A percentile compares a stretch with the other conserved stretches of the same genome.
Evolutionary conservation across 2,113 vertebrate species (phyloP).

Genomic region (Nibea albiflora): DNA sequence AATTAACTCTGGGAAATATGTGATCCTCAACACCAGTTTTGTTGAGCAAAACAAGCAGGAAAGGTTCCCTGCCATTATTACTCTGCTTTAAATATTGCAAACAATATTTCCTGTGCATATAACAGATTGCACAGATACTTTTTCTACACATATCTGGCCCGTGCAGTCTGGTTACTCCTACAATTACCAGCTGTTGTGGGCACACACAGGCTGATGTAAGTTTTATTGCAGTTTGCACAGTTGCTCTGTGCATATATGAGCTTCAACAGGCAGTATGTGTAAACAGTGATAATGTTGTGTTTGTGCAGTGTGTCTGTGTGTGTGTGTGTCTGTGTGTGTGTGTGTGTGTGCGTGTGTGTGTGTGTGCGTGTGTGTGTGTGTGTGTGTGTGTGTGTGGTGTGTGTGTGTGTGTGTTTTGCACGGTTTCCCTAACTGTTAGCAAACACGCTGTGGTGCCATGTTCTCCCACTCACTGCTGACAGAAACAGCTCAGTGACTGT

Average conservation of each 20-base stretch:
- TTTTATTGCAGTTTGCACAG: slow-evolving; percentile 72
- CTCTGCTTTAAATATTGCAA: slow-evolving; percentile 5
- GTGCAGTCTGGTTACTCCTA: slow-evolving; percentile 16
- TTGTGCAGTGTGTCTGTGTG: slow-evolving; percentile 50
- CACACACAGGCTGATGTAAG: slow-evolving; percentile 51
- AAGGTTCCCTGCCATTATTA: background rate
- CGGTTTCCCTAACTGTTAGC: slow-evolving; percentile 60
- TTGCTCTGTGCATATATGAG: slow-evolving; percentile 65
- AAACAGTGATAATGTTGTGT: slow-evolving; percentile 79
- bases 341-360: slow-evolving; percentile 22
- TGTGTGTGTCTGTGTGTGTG: slow-evolving; percentile 44
- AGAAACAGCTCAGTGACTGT: slow-evolving; percentile 58
- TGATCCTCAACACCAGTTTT: slow-evolving; percentile 12
- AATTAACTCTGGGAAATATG: slow-evolving; percentile 52
- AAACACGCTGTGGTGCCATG: slow-evolving; percentile 64
- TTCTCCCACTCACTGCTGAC: slow-evolving; percentile 66
- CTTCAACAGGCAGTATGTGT: slow-evolving; percentile 71
- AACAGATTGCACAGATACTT: slow-evolving; percentile 29
- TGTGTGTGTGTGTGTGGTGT: slow-evolving; percentile 40
- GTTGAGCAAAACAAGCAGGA: background rate
- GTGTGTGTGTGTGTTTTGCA: slow-evolving; percentile 47
- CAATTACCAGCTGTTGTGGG: slow-evolving; percentile 54
- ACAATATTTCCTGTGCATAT: slow-evolving; percentile 8
- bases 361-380: slow-evolving; percentile 44
- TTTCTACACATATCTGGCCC: slow-evolving; percentile 3